Evolutionary conservation across 2,797 vertebrate species (phyloP).

Genomic region (Sebastes nivosus): DNA sequence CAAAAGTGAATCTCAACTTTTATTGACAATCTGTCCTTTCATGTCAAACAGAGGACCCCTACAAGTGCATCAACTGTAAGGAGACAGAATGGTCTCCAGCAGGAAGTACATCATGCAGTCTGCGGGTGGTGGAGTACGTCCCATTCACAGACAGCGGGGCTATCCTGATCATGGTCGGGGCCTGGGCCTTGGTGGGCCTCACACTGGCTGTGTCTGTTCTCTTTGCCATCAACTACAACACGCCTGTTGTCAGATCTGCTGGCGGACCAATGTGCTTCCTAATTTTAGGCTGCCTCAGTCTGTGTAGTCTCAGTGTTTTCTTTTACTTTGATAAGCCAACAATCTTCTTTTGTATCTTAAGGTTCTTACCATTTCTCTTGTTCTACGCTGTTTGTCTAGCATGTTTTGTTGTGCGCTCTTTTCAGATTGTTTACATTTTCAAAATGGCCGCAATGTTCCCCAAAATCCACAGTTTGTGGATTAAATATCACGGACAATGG

Average conservation of each 20-base stretch:
- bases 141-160: slow-evolving; percentile 70
- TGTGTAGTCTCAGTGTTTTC: slow-evolving; percentile 76
- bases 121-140: slow-evolving; percentile 75
- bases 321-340: slow-evolving; percentile 83
- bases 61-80: slow-evolving; percentile 70
- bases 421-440: slow-evolving; percentile 89
- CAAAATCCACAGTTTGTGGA: slow-evolving; percentile 78
- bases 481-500: slow-evolving; percentile 78
- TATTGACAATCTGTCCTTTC: not conserved
- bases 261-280: slow-evolving; percentile 87
- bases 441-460: slow-evolving; percentile 85
- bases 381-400: slow-evolving; percentile 83
- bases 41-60: slow-evolving; percentile 65
- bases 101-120: slow-evolving; percentile 79
- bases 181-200: slow-evolving; percentile 67
- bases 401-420: slow-evolving; percentile 85
- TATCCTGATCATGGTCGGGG: slow-evolving; percentile 62
- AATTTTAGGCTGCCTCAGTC: slow-evolving; percentile 82
- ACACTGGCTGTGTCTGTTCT: slow-evolving; percentile 63
- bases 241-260: slow-evolving; percentile 87
- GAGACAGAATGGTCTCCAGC: slow-evolving; percentile 80
- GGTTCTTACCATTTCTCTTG: slow-evolving; percentile 70
- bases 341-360: slow-evolving; percentile 67
- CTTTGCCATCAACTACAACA: slow-evolving; percentile 80
- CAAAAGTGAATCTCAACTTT: no score